These are phyloP conservation scores for Phengaris alcon DNA, from an alignment of 2,888 invertebrate species.

Conservation along the genomic window DNA sequence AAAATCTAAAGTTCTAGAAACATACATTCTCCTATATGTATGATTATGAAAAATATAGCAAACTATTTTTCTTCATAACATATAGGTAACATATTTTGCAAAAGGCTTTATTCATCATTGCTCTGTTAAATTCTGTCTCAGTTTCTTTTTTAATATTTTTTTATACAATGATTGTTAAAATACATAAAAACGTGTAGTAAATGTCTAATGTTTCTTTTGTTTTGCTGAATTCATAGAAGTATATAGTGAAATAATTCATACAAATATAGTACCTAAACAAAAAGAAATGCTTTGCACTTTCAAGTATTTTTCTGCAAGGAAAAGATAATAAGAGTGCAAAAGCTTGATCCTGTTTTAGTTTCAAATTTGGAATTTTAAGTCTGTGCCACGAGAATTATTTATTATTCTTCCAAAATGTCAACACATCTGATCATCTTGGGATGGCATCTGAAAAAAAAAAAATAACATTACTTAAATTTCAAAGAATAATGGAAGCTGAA, in stretches of 20 bases:
- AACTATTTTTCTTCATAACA: background rate
- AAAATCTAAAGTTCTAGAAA: too few species aligned
- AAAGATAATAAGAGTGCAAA: background rate
- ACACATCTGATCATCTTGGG: slow-evolving; percentile 75
- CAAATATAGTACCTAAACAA: background rate
- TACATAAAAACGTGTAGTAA: background rate
- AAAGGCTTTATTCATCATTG: background rate
- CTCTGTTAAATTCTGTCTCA: background rate
- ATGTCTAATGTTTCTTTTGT: background rate
- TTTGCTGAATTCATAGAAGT: slow-evolving; percentile 33
- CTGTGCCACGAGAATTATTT: background rate
- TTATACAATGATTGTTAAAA: background rate
- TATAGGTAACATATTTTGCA: background rate
- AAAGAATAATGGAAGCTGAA: too few species aligned
- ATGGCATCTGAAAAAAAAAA: slow-evolving; percentile 66
- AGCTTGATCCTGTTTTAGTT: background rate
- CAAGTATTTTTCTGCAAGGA: background rate
- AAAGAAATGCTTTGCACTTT: background rate
- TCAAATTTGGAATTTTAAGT: background rate
- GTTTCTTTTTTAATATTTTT: background rate
- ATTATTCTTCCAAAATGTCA: slow-evolving; percentile 45
- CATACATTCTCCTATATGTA: too few species aligned
- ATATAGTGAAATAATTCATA: slow-evolving; percentile 7
- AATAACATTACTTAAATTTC: background rate
- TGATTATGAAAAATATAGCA: too few species aligned